A percentile compares a stretch with the other conserved stretches of the same genome.
phyloP scores from a whole-genome alignment of 2,797 vertebrate species.

The Cryptoblepharus egeriae region DNA sequence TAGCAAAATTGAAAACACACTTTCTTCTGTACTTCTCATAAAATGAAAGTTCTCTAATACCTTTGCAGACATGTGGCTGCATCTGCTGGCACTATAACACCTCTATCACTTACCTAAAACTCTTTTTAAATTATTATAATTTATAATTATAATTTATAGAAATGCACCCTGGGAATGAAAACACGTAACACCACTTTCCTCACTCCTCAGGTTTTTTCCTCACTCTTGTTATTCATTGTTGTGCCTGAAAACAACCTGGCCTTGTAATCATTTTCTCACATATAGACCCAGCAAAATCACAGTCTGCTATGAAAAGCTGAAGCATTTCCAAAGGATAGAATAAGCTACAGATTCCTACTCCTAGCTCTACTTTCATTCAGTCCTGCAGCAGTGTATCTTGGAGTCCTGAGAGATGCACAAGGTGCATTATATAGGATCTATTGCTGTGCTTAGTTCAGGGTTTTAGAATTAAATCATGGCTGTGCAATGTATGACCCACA shows the following conservation, averaged over 20 bases:
- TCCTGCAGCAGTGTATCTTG: not conserved
- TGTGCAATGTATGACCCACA: not conserved
- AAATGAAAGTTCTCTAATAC: no score
- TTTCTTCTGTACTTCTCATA: no score
- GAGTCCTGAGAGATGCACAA: not conserved
- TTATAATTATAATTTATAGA: no score
- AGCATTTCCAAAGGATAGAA: not conserved
- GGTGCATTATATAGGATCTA: not conserved
- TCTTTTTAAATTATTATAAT: no score
- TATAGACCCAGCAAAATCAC: not conserved
- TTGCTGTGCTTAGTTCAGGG: not conserved
- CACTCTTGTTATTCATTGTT: not conserved
- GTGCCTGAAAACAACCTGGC: not conserved
- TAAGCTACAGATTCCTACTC: not conserved
- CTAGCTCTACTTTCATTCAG: not conserved
- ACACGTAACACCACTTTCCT: no score
- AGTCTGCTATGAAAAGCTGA: not conserved
- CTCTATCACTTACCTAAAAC: no score
- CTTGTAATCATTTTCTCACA: not conserved
- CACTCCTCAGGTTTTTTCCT: not conserved
- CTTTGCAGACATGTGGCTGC: no score
- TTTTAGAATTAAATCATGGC: not conserved
- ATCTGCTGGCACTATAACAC: no score
- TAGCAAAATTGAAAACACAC: no score
- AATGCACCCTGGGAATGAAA: no score